phyloP scores from a whole-genome alignment of 2,888 invertebrate species.

The Lymantria dispar region DNA sequence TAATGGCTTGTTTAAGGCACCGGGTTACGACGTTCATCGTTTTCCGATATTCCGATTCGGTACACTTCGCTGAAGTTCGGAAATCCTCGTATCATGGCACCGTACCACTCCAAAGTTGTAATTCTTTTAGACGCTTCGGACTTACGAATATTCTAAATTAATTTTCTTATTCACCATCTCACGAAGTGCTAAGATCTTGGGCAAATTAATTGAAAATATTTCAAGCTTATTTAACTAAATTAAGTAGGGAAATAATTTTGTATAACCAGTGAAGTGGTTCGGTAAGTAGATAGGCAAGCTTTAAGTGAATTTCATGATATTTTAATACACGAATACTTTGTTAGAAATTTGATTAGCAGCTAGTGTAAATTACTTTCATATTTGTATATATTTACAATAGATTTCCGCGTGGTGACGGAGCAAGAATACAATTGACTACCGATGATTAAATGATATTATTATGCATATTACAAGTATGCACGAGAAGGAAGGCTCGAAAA shows the following conservation, averaged over 20 bases:
- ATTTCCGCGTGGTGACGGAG: too few relatives aligned
- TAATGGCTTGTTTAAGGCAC: constrained; percentile 38
- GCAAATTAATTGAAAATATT: constrained; percentile 30
- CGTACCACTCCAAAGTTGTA: constrained; percentile 12
- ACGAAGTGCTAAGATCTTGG: constrained; percentile 23
- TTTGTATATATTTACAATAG: too few relatives aligned
- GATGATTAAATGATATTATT: too few relatives aligned
- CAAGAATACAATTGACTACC: too few relatives aligned
- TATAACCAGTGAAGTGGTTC: not conserved
- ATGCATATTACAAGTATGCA: too few relatives aligned
- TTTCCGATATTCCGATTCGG: constrained; percentile 45
- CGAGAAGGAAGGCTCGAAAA: too few relatives aligned
- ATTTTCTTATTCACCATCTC: constrained; percentile 6
- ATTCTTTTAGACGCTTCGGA: constrained; percentile 20
- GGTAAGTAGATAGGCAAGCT: not conserved
- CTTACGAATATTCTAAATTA: constrained; percentile 21
- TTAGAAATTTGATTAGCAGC: too few relatives aligned
- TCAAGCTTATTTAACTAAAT: constrained; percentile 26
- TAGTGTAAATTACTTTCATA: too few relatives aligned
- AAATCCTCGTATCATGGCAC: constrained; percentile 8
- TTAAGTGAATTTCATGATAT: too few relatives aligned
- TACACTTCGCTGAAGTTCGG: constrained; percentile 20
- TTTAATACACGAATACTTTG: too few relatives aligned
- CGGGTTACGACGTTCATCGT: constrained; percentile 37
- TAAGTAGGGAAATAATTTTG: constrained; percentile 7